A percentile compares a stretch with the other conserved stretches of the same genome.
Conservation (phyloP, 2,797 vertebrate genomes). For the Catostomus latipinnis region DNA sequence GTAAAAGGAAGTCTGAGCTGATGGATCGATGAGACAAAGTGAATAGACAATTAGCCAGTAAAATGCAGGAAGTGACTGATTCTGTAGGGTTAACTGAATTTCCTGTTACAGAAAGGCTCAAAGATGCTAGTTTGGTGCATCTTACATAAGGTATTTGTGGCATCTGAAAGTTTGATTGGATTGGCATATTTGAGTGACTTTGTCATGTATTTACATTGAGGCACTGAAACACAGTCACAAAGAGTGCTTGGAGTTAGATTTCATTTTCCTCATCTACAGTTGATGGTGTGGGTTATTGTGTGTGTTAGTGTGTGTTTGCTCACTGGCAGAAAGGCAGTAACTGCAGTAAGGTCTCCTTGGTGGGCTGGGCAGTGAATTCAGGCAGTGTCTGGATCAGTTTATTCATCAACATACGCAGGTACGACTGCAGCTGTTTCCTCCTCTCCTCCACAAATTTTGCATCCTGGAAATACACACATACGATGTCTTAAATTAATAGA, state of each 20-base stretch:
- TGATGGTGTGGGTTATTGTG: slow-evolving; percentile 15
- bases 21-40: slow-evolving; percentile 49
- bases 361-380: slow-evolving; percentile 88
- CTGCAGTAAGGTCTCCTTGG: slow-evolving; percentile 90
- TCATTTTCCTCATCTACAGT: neutral
- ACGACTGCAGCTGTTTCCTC: slow-evolving; percentile 93
- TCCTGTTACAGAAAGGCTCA: slow-evolving; percentile 17
- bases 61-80: slow-evolving; percentile 40
- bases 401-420: slow-evolving; percentile 96
- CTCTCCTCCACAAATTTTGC: slow-evolving; percentile 98
- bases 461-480: slow-evolving; percentile 77
- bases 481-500: neutral
- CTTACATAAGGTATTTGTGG: neutral
- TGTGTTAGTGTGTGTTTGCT: slow-evolving; percentile 72
- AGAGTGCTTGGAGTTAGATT: slow-evolving; percentile 43
- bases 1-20: slow-evolving; percentile 49
- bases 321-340: slow-evolving; percentile 96
- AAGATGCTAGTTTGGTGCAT: neutral
- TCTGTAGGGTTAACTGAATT: slow-evolving; percentile 18
- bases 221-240: neutral
- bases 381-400: slow-evolving; percentile 95
- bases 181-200: neutral
- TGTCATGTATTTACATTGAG: neutral
- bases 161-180: slow-evolving; percentile 19
- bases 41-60: slow-evolving; percentile 50